Percentiles rank a stretch among this genome's conserved stretches.
These are phyloP conservation scores for Alectura lathami DNA, from an alignment of 2,113 vertebrate genomes.

Conservation along the genomic window DNA sequence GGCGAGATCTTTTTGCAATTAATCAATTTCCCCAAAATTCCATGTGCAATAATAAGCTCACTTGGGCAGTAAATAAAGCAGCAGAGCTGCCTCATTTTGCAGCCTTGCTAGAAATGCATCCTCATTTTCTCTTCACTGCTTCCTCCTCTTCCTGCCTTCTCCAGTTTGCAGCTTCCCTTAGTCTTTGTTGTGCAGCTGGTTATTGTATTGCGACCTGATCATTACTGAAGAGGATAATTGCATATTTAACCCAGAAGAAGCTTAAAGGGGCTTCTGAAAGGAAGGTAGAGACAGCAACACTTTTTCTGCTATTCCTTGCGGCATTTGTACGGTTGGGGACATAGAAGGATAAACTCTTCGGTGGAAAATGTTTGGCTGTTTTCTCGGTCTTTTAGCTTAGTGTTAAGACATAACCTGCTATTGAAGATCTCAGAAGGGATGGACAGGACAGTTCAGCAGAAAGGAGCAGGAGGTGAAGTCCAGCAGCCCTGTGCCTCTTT, in stretches of 20 bases:
- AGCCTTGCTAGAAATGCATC: background rate
- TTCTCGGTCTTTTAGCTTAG: conserved; percentile 25
- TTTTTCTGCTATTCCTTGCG: background rate
- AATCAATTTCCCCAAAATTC: background rate
- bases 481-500: background rate
- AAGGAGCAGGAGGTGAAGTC: background rate
- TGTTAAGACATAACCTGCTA: background rate
- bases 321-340: background rate
- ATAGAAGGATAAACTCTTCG: background rate
- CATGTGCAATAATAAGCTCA: background rate
- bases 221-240: background rate
- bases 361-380: background rate
- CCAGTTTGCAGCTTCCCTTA: background rate
- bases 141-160: background rate
- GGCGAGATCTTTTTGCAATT: background rate
- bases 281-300: background rate
- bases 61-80: background rate
- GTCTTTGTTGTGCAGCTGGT: background rate
- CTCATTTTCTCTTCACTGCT: background rate
- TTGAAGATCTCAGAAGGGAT: background rate
- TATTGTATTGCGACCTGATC: background rate
- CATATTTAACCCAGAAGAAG: background rate
- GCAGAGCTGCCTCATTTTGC: background rate
- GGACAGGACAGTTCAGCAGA: background rate
- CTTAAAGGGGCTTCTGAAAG: background rate